Percentiles rank a stretch among this genome's conserved stretches.
Evolutionary conservation across 1,140 invertebrate genomes (phyloP).

Genomic region (Aphelinus atriplicis): DNA sequence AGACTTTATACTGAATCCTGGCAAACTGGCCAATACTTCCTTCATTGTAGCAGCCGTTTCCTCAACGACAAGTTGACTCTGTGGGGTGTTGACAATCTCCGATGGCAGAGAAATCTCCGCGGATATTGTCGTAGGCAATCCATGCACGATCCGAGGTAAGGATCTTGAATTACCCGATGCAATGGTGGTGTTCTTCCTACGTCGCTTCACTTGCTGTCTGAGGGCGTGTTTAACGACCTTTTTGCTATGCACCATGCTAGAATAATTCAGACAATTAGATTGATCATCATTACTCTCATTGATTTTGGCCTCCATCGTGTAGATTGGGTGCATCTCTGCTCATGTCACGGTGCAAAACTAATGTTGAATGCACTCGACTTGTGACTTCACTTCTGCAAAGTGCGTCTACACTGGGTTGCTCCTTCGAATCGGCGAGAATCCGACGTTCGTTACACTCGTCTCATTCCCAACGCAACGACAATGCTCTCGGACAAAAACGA

Average conservation of each 20-base stretch:
- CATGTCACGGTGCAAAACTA: too few species aligned
- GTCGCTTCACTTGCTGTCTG: conserved; percentile 80
- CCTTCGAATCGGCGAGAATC: too few species aligned
- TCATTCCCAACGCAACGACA: too few species aligned
- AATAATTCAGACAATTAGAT: conserved; percentile 57
- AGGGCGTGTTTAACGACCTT: conserved; percentile 77
- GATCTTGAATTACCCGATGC: conserved; percentile 75
- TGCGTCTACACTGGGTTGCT: too few species aligned
- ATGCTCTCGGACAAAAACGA: too few species aligned
- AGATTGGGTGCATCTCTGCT: not conserved
- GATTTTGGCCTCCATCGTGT: conserved; percentile 34
- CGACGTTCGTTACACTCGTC: too few species aligned
- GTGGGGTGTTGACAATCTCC: conserved; percentile 51
- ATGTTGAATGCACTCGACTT: too few species aligned
- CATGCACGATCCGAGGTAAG: conserved; percentile 74
- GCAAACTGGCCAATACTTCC: conserved; percentile 88
- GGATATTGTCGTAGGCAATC: conserved; percentile 71
- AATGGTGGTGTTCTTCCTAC: conserved; percentile 80
- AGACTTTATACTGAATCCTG: conserved; percentile 87
- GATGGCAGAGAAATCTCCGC: conserved; percentile 53
- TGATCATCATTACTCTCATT: conserved; percentile 53
- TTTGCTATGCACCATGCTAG: conserved; percentile 66
- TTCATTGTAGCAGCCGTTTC: conserved; percentile 77
- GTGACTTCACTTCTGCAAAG: too few species aligned
- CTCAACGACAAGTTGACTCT: conserved; percentile 54